Conservation (phyloP, 2,797 vertebrate genomes). For the Crax fasciolata region DNA sequence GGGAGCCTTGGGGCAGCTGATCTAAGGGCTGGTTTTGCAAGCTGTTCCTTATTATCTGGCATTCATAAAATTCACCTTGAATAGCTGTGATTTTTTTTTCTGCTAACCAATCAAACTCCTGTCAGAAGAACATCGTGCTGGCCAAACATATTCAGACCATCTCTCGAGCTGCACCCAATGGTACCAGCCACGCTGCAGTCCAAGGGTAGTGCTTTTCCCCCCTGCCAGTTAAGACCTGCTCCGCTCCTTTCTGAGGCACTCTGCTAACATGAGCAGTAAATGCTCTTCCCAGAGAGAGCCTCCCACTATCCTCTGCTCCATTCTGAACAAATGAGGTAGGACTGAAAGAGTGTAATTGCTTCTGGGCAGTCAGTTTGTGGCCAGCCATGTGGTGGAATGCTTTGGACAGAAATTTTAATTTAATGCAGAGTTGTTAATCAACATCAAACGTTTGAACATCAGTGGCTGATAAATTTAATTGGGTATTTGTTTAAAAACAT, state of each 20-base stretch:
- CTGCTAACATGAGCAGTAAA: neutral
- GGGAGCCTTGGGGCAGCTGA: constrained; percentile 42
- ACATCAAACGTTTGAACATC: neutral
- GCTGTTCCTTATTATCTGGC: neutral
- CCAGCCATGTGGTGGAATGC: neutral
- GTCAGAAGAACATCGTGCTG: neutral
- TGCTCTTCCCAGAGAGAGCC: neutral
- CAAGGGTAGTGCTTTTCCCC: neutral
- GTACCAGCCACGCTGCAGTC: neutral
- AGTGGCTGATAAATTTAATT: neutral
- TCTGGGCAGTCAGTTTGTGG: neutral
- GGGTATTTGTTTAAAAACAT: constrained; percentile 21
- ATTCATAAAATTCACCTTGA: constrained; percentile 42
- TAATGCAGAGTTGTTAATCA: constrained; percentile 9
- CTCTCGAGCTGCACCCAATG: neutral
- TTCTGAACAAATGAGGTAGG: neutral
- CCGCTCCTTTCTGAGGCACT: neutral
- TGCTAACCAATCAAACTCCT: neutral
- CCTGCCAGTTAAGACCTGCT: neutral
- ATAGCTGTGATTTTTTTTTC: neutral
- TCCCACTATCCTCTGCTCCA: neutral
- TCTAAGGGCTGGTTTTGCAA: constrained; percentile 18
- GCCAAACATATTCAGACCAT: neutral
- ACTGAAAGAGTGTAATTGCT: constrained; percentile 10
- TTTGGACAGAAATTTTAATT: constrained; percentile 8